These are phyloP conservation scores for Eupithecia centaureata DNA, from an alignment of 2,888 invertebrate species.

Conservation along the genomic window DNA sequence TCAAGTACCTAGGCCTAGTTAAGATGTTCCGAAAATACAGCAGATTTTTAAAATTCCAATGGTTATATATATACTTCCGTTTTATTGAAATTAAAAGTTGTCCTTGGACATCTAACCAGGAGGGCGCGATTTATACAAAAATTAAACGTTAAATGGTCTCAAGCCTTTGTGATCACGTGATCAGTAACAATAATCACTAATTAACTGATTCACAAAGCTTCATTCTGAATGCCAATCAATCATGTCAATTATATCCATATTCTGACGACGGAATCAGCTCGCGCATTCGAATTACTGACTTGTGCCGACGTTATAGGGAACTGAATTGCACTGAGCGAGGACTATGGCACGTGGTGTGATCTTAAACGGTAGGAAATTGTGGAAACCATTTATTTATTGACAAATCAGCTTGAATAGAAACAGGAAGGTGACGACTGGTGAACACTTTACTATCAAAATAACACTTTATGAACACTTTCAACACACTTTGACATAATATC, in stretches of 20 bases:
- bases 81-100: neutral
- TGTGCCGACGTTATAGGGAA: slow-evolving; percentile 43
- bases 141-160: neutral
- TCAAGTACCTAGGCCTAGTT: neutral
- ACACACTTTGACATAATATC: no score
- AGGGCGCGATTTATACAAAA: neutral
- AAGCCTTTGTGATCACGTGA: slow-evolving; percentile 11
- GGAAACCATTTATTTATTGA: slow-evolving; percentile 2
- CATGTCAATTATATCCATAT: slow-evolving; percentile 51
- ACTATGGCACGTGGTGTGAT: slow-evolving; percentile 29
- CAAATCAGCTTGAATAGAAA: neutral
- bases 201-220: slow-evolving; percentile 39
- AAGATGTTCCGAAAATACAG: neutral
- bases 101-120: no score
- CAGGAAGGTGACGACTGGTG: neutral
- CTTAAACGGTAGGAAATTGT: slow-evolving; percentile 34
- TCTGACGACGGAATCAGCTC: slow-evolving; percentile 27
- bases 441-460: neutral
- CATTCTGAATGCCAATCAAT: slow-evolving; percentile 52
- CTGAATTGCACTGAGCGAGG: slow-evolving; percentile 44
- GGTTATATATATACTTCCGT: neutral
- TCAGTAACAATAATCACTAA: slow-evolving; percentile 18
- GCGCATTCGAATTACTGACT: slow-evolving; percentile 44
- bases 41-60: neutral
- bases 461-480: neutral